Base-by-base conservation (phyloP, 2,888 invertebrate species). In the Pyrrhosoma nymphula region DNA sequence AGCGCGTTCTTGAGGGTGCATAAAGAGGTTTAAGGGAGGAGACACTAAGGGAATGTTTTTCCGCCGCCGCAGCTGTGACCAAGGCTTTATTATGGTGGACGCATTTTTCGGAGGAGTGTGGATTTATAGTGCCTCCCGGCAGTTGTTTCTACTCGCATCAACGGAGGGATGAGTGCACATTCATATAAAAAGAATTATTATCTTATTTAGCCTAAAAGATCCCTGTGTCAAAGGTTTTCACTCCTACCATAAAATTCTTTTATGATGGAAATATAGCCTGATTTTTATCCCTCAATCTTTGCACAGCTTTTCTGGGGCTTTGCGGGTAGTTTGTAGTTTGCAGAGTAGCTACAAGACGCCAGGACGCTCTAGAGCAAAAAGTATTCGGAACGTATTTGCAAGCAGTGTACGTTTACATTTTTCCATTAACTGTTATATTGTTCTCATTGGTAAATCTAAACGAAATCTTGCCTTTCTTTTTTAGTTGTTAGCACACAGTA, bases 1-100 rank as follows among this genome's bases (percentile, higher is more conserved):
- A 82, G 82, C 82, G 82, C 82, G 35, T 18, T 82, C 35, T 82
- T 35, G 82, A 35, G 30, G 82, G 82, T 82, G 82, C 82, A 82
- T 82, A 82, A 82, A 82, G 82, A 82, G 82, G 30, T 82, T 82
- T 35, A 20, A 82, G 82, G 26, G 82, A 10, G 35, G 35, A 35
- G 82, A 82, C 82, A 82, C 35, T 16, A 2, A 35, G 18, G 26
- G 30, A 82, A 35, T 82, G 82, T 82, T 82, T 82, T 82, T 82
- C 82, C 18, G 35, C 82, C 14, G 82, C 82, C 30, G 82, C 82
- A 82, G 82, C 30, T 82, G 82, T 82, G 82, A 16, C 82, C 82
- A 16, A 14, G 82, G 82, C 82, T 82, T 82, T 82, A 35, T 35
- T 82, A 18, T 82, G 35, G 82, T 35, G 82, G 35, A 82, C 82